These are phyloP conservation scores for Tragopan temminckii DNA, from an alignment of 2,797 vertebrate genomes.

Conservation along the genomic window DNA sequence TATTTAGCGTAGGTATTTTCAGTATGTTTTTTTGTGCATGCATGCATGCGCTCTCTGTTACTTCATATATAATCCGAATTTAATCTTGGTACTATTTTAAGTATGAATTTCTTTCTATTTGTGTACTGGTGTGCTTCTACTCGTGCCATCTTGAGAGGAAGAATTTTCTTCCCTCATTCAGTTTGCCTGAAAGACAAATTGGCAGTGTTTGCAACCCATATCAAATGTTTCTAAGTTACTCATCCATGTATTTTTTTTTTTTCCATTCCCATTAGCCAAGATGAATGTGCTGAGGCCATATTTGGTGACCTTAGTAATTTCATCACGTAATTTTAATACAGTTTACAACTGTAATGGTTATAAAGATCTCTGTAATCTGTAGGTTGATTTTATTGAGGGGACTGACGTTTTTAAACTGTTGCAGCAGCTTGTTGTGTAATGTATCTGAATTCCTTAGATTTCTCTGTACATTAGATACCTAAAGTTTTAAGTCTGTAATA, in stretches of 20 bases:
- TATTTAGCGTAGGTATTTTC: slow-evolving; percentile 11
- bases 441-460: neutral
- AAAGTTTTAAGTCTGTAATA: neutral
- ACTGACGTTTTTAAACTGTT: neutral
- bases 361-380: neutral
- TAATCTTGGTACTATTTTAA: neutral
- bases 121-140: neutral
- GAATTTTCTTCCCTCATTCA: neutral
- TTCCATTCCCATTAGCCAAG: neutral
- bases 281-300: neutral
- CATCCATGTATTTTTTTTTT: neutral
- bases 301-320: neutral
- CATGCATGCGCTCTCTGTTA: neutral
- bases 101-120: neutral
- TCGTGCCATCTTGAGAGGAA: neutral
- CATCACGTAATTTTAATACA: neutral
- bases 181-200: neutral
- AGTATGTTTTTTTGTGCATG: neutral
- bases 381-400: neutral
- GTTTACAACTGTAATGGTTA: neutral
- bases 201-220: neutral
- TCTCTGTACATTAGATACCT: neutral
- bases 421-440: neutral
- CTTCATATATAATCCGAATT: neutral
- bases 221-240: neutral